phyloP scores from a whole-genome alignment of 2,797 vertebrate species.

The Apodemus agrarius region DNA sequence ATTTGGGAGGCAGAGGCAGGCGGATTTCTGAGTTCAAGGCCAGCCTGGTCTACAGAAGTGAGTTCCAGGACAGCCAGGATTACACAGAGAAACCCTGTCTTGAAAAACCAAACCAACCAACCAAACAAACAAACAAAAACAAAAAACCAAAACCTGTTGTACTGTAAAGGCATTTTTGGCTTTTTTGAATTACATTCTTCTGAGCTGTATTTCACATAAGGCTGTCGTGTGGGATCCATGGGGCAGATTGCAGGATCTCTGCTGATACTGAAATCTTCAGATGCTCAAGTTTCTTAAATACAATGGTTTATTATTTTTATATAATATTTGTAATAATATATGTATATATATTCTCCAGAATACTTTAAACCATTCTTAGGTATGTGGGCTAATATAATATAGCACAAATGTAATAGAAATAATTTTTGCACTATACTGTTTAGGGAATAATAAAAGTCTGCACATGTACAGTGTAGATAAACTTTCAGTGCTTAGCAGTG shows the following conservation, averaged over 20 bases:
- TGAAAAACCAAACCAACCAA: no score
- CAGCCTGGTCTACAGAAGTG: no score
- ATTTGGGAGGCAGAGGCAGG: no score
- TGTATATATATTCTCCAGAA: neutral
- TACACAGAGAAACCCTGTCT: no score
- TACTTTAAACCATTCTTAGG: neutral
- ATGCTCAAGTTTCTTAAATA: neutral
- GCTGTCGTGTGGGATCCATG: neutral
- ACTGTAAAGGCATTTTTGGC: conserved; percentile 13
- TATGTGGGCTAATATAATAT: neutral
- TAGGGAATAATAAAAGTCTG: neutral
- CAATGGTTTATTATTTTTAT: neutral
- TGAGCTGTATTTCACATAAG: neutral
- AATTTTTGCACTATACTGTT: neutral
- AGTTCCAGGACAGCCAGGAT: no score
- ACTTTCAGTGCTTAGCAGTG: neutral
- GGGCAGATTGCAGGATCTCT: neutral
- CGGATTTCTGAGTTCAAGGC: no score
- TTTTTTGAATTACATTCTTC: neutral
- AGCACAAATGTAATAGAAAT: neutral
- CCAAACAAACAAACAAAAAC: no score
- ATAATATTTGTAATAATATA: neutral
- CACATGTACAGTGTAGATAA: neutral
- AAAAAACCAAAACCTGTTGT: neutral
- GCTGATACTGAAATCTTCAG: neutral